A percentile compares a stretch with the other conserved stretches of the same genome.
phyloP scores from a whole-genome alignment of 2,888 invertebrate species.

The Elmis aenea region DNA sequence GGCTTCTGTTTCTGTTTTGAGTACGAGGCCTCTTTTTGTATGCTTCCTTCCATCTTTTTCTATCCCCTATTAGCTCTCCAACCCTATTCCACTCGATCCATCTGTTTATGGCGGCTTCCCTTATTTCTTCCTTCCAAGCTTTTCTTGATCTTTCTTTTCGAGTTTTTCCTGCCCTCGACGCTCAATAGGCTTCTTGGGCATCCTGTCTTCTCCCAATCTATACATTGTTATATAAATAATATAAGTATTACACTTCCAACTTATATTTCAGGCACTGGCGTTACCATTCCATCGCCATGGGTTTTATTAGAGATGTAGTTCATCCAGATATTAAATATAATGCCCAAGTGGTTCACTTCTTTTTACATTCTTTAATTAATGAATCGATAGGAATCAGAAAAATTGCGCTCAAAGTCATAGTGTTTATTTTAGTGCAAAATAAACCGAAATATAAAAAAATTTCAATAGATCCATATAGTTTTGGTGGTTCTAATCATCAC shows the following conservation, averaged over 20 bases:
- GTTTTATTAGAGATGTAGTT: conserved; percentile 66
- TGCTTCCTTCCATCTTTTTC: no score
- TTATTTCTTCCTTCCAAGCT: no score
- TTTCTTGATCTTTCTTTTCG: no score
- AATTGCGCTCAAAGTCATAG: conserved; percentile 57
- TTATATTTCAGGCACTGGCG: conserved; percentile 74
- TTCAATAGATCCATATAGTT: conserved; percentile 50
- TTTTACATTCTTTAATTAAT: conserved; percentile 62
- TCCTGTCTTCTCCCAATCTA: not conserved
- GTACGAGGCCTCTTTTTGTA: no score
- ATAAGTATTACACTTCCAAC: no score
- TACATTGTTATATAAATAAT: conserved; percentile 3
- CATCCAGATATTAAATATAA: conserved; percentile 67
- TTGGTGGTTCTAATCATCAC: conserved; percentile 7
- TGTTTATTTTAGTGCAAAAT: conserved; percentile 65
- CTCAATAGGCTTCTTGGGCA: no score
- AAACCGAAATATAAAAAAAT: conserved; percentile 62
- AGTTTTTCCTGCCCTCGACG: no score
- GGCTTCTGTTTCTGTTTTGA: no score
- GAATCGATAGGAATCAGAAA: conserved; percentile 79
- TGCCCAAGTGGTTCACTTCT: conserved; percentile 57
- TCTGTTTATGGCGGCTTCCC: no score
- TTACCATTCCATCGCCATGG: conserved; percentile 69
- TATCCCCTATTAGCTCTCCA: no score
- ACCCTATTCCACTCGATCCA: no score